These are phyloP conservation scores for Odontamblyopus rebecca DNA, from an alignment of 2,797 vertebrate genomes.

Conservation along the genomic window DNA sequence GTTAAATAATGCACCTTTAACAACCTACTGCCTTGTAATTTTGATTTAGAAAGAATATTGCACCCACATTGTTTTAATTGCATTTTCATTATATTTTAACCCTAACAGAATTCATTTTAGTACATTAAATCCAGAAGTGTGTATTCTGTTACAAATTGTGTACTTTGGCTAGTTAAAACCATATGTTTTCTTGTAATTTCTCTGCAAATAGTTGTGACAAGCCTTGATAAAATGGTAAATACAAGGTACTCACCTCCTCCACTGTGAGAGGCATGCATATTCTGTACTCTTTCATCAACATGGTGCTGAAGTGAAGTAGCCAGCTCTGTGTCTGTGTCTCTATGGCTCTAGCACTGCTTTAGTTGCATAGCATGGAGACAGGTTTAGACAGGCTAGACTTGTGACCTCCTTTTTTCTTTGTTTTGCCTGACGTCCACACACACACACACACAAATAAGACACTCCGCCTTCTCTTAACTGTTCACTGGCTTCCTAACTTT, in stretches of 20 bases:
- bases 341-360: conserved; percentile 35
- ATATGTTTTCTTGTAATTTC: neutral
- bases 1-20: neutral
- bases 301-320: conserved; percentile 56
- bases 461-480: conserved; percentile 51
- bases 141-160: neutral
- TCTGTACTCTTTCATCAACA: conserved; percentile 93
- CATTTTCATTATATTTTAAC: too few species aligned
- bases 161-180: neutral
- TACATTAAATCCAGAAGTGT: too few species aligned
- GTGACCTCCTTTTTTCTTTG: conserved; percentile 53
- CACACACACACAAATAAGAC: conserved; percentile 9
- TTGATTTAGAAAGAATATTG: too few species aligned
- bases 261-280: conserved; percentile 94
- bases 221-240: conserved; percentile 30
- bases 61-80: too few species aligned
- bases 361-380: conserved; percentile 45
- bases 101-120: too few species aligned
- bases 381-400: conserved; percentile 24
- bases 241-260: conserved; percentile 84
- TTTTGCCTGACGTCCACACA: conserved; percentile 49
- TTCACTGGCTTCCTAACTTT: conserved; percentile 32
- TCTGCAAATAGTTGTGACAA: too few species aligned
- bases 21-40: too few species aligned
- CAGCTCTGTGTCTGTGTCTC: neutral